Evolutionary conservation across 2,797 vertebrate genomes (phyloP), one percentile per base, ranked within the genome.

Genomic region (Oryzias dopingdopingensis): DNA sequence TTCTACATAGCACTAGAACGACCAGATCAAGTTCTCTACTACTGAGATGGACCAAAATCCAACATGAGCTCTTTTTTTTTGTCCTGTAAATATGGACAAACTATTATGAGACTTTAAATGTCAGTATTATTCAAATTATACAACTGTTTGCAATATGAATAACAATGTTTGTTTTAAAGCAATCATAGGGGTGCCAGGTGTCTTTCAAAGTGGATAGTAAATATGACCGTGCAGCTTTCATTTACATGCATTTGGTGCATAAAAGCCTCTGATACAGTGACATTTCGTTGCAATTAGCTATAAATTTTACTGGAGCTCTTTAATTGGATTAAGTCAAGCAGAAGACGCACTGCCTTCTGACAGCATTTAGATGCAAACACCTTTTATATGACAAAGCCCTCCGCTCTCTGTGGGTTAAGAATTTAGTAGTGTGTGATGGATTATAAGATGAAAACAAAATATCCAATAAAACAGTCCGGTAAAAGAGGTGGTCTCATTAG

Each of bases 1-100:
- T 62, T 41, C 37, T 56, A 41, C 10, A 44, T 13, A 32, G 40
- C 40, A 58, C 13, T 16, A 59, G 6, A 72, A 61, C 1, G 43
- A 13, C 44, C 20, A 17, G 17, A 23, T 47, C 22, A 22, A 7
- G 20, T 4, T 23, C 20, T 22, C 4, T 47, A 14, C 22, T 13
- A 47, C 6, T 23, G 4, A 47, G 18, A 23, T 2, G 12, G 4
- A 23, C 20, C 13, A 22, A 20, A 13, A 6, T 47, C 22, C 14
- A 47, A 23, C 12, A 22, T 53, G 46, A 23, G 46, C 23, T 10
- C 22, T 17, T 5, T 6, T 47, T 47, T 47, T 13, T 23, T 22
- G 45, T 47, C 22, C 29, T 32, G 6, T 3, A 37, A 37, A 13
- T 10, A 37, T 12, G 32, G 4, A 37, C 32, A 37, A 37, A 37